Base-by-base conservation (phyloP, 2,113 vertebrate species). In the Salvelinus alpinus region DNA sequence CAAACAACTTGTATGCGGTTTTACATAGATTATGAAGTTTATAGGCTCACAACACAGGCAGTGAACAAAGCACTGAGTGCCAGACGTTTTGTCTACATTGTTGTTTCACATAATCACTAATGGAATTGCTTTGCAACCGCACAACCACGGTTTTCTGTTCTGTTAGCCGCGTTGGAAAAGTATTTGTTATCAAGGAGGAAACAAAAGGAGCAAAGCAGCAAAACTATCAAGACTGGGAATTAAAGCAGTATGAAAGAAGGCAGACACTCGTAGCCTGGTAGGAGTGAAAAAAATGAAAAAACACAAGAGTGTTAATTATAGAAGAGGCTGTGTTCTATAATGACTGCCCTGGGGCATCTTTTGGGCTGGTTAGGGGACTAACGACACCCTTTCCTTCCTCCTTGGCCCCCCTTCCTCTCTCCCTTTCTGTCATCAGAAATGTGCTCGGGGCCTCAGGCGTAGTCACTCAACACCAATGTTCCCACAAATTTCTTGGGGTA, bases 221-320 rank as follows among this genome's bases (percentile, higher is more conserved):
- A 75, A 75, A 73, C 71, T 20, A 74, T 65, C n/a, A 14, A 48
- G 20, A 2, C 59, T 8, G 22, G 59, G n/a, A 60, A 60, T 60
- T 25, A 72, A 64, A 64, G 22, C 16, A 64, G 22, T 20, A 18
- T 9, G 31, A 59, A 59, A 29, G 27, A 34, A 29, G n/a, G 12
- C 62, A 29, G 31, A 70, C 18, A 62, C n/a, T 62, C 1, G 1
- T 60, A 24, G 14, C 18, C 29, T 44, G 31, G 8, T 22, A 62
- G n/a, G 66, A 76, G 60, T 29, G 47, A 2, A 29, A 66, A 24
- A 12, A 7, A 31, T 8, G 11, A 48, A 25, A 54, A 47, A 20
- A 38, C 57, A 44, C 54, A 38, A 38, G 25, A 14, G 5, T 54
- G 29, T 79, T 71, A 65, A 74, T 74, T 64, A 80, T 22, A 71